A percentile compares a stretch with the other conserved stretches of the same genome.
These are phyloP conservation scores for Caenorhabditis doughertyi DNA, from an alignment of 2,888 invertebrate species.

Conservation along the genomic window DNA sequence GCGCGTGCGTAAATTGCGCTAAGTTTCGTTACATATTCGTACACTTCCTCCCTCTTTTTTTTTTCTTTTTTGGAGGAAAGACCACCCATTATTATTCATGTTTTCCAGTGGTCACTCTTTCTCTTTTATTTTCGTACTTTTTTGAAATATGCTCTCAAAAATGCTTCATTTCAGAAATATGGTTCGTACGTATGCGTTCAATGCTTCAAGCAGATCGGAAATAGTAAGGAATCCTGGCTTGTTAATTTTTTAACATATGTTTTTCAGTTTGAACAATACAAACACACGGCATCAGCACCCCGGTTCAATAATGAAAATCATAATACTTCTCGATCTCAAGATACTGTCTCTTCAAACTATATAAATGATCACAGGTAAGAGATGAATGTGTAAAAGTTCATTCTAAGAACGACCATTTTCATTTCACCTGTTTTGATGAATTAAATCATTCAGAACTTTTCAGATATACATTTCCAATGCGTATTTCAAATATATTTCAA, in stretches of 20 bases:
- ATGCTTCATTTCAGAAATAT: constrained; percentile 31
- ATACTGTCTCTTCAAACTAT: constrained; percentile 18
- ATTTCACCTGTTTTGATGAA: background rate
- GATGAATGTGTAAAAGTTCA: background rate
- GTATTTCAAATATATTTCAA: no score
- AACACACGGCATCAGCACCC: constrained; percentile 52
- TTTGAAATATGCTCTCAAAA: background rate
- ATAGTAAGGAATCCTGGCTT: constrained; percentile 44
- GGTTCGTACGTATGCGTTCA: constrained; percentile 70
- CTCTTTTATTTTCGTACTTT: constrained; percentile 28
- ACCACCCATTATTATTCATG: constrained; percentile 51
- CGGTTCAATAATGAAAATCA: constrained; percentile 3
- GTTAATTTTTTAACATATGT: background rate
- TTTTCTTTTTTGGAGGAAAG: constrained; percentile 1
- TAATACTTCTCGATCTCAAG: constrained; percentile 23
- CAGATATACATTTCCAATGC: no score
- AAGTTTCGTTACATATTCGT: constrained; percentile 62
- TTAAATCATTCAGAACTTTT: no score
- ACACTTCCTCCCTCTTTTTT: constrained; percentile 32
- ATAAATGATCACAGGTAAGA: constrained; percentile 40
- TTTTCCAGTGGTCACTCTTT: constrained; percentile 60
- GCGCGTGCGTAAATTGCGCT: constrained; percentile 45
- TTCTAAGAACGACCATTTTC: background rate
- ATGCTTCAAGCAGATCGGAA: constrained; percentile 62
- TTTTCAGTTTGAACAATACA: constrained; percentile 56